Base-by-base conservation (phyloP, 2,888 invertebrate species). In the Seira sanloemensis region DNA sequence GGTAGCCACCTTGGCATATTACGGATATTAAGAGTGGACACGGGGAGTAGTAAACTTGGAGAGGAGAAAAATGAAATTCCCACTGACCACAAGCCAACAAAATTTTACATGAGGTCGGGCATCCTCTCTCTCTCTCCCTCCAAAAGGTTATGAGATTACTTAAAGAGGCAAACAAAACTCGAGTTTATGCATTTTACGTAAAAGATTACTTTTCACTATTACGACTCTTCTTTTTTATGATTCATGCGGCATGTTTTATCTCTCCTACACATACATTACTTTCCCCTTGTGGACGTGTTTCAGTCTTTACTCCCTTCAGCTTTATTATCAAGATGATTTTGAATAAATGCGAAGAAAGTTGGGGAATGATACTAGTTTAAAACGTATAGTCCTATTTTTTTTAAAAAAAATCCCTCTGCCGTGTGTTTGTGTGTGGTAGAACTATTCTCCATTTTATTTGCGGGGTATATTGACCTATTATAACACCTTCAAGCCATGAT, bases 1-100 rank as follows among this genome's bases (percentile, higher is more conserved):
- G n/a, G 72, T 72, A 66, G 72, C n/a, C 72, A 25, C 27, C 54
- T 66, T 69, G 72, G 82, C 54, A 58, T 82, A 82, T 82, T 77
- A 77, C 77, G 58, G 77, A 82, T 82, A 82, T 82, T 72, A 82
- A 73, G 82, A 72, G 76, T 71, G 82, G 82, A 82, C 82, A 82
- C 37, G 77, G 81, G 82, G 83, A 83, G 78, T 50, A 37, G 78
- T 83, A 83, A 83, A 83, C 26, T 73, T 50, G 1, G 5, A n/a
- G n/a, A n/a, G n/a, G n/a, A n/a, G 50, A 50, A 50, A 12, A 18
- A 50, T 50, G 50, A 50, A 50, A 50, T 50, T 2, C 12, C 16
- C 2, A n/a, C 50, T 50, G 16, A 50, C 16, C 2, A n/a, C 50
- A n/a, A n/a, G 50, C n/a, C 50, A n/a, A n/a, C 50, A 50, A 50